Base-by-base conservation (phyloP, 2,888 invertebrate species). In the Periphyllus acericola region DNA sequence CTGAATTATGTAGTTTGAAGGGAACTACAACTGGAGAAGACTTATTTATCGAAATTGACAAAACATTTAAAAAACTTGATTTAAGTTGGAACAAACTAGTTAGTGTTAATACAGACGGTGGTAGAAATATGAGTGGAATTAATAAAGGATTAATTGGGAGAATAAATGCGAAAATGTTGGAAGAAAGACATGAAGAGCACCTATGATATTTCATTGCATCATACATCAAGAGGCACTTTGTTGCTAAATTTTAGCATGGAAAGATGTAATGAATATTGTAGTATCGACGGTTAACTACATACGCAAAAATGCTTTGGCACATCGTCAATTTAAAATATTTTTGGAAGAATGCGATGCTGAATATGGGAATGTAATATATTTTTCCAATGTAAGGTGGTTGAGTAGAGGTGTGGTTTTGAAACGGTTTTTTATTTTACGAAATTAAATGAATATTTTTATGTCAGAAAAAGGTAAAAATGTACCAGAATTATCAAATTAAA, bases 11-110 rank as follows among this genome's bases (percentile, higher is more conserved):
- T 66, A 66, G 60, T 66, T 66, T 66, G 25, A 66, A 66, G 60
- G 60, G 60, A 66, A 66, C 60, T 66, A 66, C 60, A 66, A 66
- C 60, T 9, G 60, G 60, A 66, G 60, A 66, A 66, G 60, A 66
- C 60, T 66, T 66, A n/a, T n/a, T n/a, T n/a, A n/a, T n/a, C n/a
- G n/a, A n/a, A n/a, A n/a, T n/a, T n/a, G n/a, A n/a, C n/a, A 75
- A 75, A 75, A 75, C 75, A 40, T 75, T 75, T 75, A 25, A 75
- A 75, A 75, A 75, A n/a, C 32, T 75, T n/a, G 46, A 75, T n/a
- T 75, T 46, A 75, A 75, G 32, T 17, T 75, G 32, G 34, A 78
- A 52, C 60, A 78, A 78, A 55, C 36, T 78, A 55, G 25, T 40
- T 25, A 55, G 55, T 78, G 34, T 78, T 55, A n/a, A n/a, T n/a